Conservation (phyloP, 1,140 invertebrate species). For the Ceratina australensis region DNA sequence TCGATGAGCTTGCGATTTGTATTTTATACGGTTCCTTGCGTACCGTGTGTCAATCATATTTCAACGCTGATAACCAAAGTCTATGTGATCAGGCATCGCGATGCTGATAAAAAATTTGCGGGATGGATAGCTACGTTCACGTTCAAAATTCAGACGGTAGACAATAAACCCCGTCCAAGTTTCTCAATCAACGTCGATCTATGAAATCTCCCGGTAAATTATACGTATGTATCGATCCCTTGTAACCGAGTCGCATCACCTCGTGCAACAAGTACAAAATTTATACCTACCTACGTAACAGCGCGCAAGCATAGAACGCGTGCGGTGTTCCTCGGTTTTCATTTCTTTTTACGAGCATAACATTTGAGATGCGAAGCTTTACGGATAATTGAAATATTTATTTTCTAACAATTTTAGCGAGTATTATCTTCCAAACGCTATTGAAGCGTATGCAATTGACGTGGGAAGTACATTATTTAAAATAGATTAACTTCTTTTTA, state of each 20-base stretch:
- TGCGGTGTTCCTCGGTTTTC: too few species aligned
- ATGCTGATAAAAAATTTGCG: background rate
- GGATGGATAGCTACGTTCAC: background rate
- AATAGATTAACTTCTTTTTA: too few species aligned
- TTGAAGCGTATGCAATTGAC: too few species aligned
- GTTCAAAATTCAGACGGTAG: background rate
- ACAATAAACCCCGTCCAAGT: background rate
- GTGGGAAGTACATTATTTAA: too few species aligned
- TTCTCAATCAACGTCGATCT: background rate
- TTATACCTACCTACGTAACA: constrained; percentile 2
- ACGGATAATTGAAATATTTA: background rate
- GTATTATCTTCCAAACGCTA: too few species aligned
- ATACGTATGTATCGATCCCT: constrained; percentile 10
- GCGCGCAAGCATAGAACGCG: too few species aligned
- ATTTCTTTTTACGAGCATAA: constrained; percentile 1
- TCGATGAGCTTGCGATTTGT: background rate
- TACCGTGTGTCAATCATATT: too few species aligned
- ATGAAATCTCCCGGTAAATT: background rate
- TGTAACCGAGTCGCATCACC: background rate
- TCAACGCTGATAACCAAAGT: too few species aligned
- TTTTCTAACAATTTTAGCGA: too few species aligned
- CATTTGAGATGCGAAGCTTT: background rate
- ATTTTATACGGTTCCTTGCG: too few species aligned
- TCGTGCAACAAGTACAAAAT: constrained; percentile 42
- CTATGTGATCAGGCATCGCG: background rate